Conservation (phyloP, 2,113 vertebrate genomes). For the Paedocypris sp. region DNA sequence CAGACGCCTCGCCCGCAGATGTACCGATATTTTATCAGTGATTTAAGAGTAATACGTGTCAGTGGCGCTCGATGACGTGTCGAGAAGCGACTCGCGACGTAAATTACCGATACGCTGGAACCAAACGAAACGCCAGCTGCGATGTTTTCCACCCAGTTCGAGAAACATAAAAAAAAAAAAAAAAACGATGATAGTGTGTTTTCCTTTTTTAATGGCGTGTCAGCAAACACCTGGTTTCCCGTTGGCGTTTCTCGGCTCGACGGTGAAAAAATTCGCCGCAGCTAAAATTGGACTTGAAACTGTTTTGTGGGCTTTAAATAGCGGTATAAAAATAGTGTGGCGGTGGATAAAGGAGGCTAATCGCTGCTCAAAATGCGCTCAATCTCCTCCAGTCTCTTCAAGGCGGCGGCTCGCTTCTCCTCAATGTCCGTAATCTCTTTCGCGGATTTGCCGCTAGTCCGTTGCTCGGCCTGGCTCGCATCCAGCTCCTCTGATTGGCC, state of each 20-base stretch:
- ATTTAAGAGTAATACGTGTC: slow-evolving; percentile 16
- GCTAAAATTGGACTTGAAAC: slow-evolving; percentile 1
- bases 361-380: slow-evolving; percentile 93
- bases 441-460: slow-evolving; percentile 72
- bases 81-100: no score
- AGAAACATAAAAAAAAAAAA: neutral
- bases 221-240: neutral
- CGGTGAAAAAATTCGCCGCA: no score
- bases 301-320: slow-evolving; percentile 26
- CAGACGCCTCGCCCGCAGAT: slow-evolving; percentile 9
- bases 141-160: no score
- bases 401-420: slow-evolving; percentile 86
- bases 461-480: slow-evolving; percentile 59
- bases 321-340: slow-evolving; percentile 47
- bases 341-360: slow-evolving; percentile 51
- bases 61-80: no score
- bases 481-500: slow-evolving; percentile 57
- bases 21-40: slow-evolving; percentile 47
- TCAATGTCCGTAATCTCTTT: slow-evolving; percentile 94
- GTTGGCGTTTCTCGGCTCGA: no score
- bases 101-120: slow-evolving; percentile 31
- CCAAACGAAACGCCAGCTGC: no score
- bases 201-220: no score
- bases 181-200: slow-evolving; percentile 20
- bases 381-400: slow-evolving; percentile 97